Evolutionary conservation across 2,113 vertebrate genomes (phyloP).

Genomic region (Nibea coibor): DNA sequence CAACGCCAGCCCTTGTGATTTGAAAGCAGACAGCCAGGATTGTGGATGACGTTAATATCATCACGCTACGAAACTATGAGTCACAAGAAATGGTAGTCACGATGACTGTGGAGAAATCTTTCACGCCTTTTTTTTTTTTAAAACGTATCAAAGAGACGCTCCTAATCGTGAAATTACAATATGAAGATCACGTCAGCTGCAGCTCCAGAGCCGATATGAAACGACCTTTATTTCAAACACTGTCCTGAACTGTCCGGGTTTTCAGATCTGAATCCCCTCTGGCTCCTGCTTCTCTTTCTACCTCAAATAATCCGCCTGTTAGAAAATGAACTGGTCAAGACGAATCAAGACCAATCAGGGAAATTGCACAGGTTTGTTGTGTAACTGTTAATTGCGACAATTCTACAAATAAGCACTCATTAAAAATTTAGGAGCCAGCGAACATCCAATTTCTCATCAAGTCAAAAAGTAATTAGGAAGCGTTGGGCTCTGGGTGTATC

Average conservation of each 20-base stretch:
- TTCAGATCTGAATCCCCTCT: background rate
- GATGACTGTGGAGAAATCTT: background rate
- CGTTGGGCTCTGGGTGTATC: background rate
- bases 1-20: slow-evolving; percentile 8
- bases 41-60: slow-evolving; percentile 16
- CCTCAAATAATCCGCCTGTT: background rate
- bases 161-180: slow-evolving; percentile 1
- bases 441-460: background rate
- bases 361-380: background rate
- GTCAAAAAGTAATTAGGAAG: slow-evolving; percentile 23
- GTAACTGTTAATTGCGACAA: background rate
- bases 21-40: slow-evolving; percentile 30
- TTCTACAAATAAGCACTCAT: slow-evolving; percentile 17
- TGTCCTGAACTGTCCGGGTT: background rate
- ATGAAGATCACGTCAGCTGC: background rate
- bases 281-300: background rate
- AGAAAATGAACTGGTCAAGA: background rate
- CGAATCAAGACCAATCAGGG: background rate
- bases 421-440: slow-evolving; percentile 12
- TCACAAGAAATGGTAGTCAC: slow-evolving; percentile 14
- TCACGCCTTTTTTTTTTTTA: slow-evolving; percentile 7
- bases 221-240: slow-evolving; percentile 8
- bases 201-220: slow-evolving; percentile 15
- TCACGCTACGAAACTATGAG: background rate
- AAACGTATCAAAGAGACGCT: slow-evolving; percentile 4